Percentiles rank a stretch among this genome's conserved stretches.
phyloP scores from a whole-genome alignment of 2,113 vertebrate genomes.

The Lepidothrix coronata region DNA sequence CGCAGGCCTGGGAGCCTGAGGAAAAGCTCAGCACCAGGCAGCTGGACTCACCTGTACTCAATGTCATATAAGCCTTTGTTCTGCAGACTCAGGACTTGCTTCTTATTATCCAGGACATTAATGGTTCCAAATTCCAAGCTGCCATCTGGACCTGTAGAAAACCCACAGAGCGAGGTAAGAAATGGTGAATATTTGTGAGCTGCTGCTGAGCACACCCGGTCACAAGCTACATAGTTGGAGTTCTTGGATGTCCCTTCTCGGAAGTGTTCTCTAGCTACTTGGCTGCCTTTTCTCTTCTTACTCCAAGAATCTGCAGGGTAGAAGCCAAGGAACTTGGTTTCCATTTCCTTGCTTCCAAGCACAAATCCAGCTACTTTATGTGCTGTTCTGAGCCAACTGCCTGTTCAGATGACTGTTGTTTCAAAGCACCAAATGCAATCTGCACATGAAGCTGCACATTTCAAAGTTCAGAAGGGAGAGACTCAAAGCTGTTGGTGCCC shows the following conservation, averaged over 20 bases:
- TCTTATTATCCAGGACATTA: conserved; percentile 78
- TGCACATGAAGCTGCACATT: neutral
- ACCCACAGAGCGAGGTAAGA: accelerated
- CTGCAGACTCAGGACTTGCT: conserved; percentile 78
- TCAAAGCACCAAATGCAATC: neutral
- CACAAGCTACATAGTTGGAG: neutral
- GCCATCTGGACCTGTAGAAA: conserved; percentile 73
- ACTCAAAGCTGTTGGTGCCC: neutral
- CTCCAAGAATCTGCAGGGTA: neutral
- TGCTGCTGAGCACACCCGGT: neutral
- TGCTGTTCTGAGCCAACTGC: neutral
- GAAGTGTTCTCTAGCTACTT: neutral
- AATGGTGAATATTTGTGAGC: neutral
- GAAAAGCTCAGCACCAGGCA: neutral
- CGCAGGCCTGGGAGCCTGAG: neutral
- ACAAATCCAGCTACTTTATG: neutral
- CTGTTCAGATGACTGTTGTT: neutral
- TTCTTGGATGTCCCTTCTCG: accelerated
- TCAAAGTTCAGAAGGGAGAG: neutral
- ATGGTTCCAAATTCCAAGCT: conserved; percentile 84
- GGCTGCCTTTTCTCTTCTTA: neutral
- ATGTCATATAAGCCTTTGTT: conserved; percentile 89
- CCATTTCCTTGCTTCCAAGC: neutral
- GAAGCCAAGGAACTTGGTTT: neutral
- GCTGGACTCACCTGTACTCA: conserved; percentile 78